Base-by-base conservation (phyloP, 37 sponge, comb jelly and placozoan species). In the Theonella swinhoei region DNA sequence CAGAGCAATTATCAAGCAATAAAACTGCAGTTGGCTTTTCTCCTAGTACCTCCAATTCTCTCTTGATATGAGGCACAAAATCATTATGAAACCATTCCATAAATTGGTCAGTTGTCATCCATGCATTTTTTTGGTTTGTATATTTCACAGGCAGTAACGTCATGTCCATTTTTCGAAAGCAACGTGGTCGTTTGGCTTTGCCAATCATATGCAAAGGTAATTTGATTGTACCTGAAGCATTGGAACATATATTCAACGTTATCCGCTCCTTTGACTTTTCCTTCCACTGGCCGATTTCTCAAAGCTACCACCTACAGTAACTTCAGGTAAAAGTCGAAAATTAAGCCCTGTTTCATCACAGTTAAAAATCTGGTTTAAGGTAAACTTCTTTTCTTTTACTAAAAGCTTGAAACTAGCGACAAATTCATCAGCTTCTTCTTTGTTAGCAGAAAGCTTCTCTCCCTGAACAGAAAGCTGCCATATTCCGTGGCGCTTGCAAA, bases 321-420 rank as follows among this genome's bases (percentile, higher is more conserved):
- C 71, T 0, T 68, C 42, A 69, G 95, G 95, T 0, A 94, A 76
- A 11, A 87, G 62, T 31, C 81, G 67, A 68, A 65, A 94, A 66
- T 87, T 59, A 26, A 94, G 85, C 4, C 91, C 95, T 70, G 91
- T 94, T 75, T 94, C 95, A 84, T 94, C 91, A 64, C 89, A 91
- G 80, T 91, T 91, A 39, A 74, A 90, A 23, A 90, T 54, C 54
- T 87, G 88, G 58, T 92, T 47, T 19, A 63, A 20, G 7, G 70
- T 76, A 26, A 76, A 75, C 28, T 74, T 72, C 11, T 68, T 39
- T 42, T 84, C 64, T 61, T 68, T 42, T 64, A 92, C 73, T 19
- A 79, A 69, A 39, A 39, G 25, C 0, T 24, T 0, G 37, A 92
- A 84, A 36, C 34, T 1, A 47, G 84, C 35, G 30, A 82, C 71